A percentile compares a stretch with the other conserved stretches of the same genome.
Conservation (phyloP, 2,113 vertebrate genomes). For the Callorhinus ursinus region DNA sequence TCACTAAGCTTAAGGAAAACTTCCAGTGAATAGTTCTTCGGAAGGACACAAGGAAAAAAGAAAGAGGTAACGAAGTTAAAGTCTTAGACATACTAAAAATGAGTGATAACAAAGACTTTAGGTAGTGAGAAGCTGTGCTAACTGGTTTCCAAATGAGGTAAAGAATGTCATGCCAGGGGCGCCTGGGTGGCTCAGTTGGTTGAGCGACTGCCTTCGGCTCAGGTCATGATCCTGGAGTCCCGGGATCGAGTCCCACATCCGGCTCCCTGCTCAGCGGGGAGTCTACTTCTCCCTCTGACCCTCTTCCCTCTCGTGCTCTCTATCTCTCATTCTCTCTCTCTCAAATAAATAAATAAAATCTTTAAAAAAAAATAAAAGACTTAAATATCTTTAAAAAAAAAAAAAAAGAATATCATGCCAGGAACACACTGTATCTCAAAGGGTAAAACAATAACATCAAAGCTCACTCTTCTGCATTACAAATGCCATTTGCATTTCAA, state of each 20-base stretch:
- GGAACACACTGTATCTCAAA: neutral
- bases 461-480: neutral
- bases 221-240: too few relatives aligned
- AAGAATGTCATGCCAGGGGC: neutral
- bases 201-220: too few relatives aligned
- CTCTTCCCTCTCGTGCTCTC: too few relatives aligned
- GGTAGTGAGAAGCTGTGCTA: neutral
- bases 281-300: too few relatives aligned
- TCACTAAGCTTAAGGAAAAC: neutral
- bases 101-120: neutral
- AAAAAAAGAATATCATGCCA: neutral
- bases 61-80: neutral
- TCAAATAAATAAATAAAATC: too few relatives aligned
- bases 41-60: neutral
- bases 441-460: neutral
- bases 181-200: too few relatives aligned
- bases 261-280: too few relatives aligned
- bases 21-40: neutral
- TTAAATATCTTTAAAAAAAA: too few relatives aligned
- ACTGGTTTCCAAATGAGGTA: constrained; percentile 35
- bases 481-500: constrained; percentile 59
- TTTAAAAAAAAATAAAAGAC: too few relatives aligned
- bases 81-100: neutral
- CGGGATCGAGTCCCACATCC: too few relatives aligned
- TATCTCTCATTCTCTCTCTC: too few relatives aligned